Conservation (phyloP, 2,797 vertebrate species). For the Spatula clypeata region DNA sequence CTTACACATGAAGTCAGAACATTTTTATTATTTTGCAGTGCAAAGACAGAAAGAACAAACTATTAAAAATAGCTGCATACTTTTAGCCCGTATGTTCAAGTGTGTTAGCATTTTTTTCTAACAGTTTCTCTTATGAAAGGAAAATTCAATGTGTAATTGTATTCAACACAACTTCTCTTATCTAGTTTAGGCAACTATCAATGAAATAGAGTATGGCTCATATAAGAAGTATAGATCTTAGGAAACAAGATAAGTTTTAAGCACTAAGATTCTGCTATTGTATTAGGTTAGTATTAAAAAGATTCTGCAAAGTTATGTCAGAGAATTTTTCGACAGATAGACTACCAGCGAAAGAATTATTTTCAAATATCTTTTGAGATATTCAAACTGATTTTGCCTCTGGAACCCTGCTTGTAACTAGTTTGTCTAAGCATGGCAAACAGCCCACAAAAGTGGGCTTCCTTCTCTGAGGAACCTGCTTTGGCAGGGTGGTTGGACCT, state of each 20-base stretch:
- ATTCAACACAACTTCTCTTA: background rate
- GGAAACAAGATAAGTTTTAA: background rate
- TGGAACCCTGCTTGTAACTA: background rate
- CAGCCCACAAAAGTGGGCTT: fast-evolving
- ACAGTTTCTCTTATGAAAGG: fast-evolving
- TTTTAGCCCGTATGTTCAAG: background rate
- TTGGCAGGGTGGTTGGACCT: no score
- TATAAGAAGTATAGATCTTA: background rate
- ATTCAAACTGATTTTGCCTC: background rate
- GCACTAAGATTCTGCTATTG: fast-evolving
- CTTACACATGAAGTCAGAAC: background rate
- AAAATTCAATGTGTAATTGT: background rate
- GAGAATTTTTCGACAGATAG: background rate
- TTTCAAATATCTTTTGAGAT: background rate
- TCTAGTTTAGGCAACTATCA: background rate
- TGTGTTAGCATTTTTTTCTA: background rate
- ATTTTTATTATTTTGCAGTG: background rate
- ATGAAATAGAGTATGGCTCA: background rate
- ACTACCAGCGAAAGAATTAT: background rate
- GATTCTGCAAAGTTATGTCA: background rate
- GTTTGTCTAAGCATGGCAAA: background rate
- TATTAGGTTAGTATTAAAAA: background rate
- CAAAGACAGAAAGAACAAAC: background rate
- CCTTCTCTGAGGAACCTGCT: no score
- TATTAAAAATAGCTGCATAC: background rate